phyloP scores from a whole-genome alignment of 2,113 vertebrate genomes.

The Benthochromis sp. region DNA sequence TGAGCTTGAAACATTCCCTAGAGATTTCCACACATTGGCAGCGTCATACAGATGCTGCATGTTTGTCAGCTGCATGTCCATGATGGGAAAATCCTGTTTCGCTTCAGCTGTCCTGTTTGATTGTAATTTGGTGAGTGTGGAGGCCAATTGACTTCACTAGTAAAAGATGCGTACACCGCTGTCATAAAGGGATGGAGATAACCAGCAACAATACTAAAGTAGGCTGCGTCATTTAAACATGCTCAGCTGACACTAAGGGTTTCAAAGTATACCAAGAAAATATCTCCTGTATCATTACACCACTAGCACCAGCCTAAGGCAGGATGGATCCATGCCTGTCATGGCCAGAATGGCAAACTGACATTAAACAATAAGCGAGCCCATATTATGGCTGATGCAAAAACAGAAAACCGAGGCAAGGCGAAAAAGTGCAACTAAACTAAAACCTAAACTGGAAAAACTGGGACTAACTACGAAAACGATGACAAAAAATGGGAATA shows the following conservation, averaged over 20 bases:
- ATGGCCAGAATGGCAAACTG: background rate
- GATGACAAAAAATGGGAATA: rapidly evolving
- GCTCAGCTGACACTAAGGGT: background rate
- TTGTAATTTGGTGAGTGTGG: background rate
- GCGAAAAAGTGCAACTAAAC: background rate
- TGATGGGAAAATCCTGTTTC: background rate
- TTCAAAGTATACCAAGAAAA: background rate
- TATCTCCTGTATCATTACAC: background rate
- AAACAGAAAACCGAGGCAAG: rapidly evolving
- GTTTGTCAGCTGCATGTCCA: background rate
- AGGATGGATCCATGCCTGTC: background rate
- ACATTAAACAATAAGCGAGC: background rate
- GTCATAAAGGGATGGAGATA: background rate
- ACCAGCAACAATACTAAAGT: background rate
- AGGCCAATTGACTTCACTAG: background rate
- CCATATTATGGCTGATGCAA: background rate
- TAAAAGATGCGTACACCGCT: background rate
- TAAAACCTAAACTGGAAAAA: background rate
- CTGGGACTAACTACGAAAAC: background rate
- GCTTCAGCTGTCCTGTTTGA: background rate
- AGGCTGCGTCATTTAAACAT: background rate
- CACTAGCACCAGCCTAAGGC: background rate
- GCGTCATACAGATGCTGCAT: rapidly evolving
- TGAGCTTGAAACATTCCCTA: background rate
- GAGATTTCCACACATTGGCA: background rate